These are phyloP conservation scores for Helostoma temminkii DNA, from an alignment of 2,797 vertebrate genomes.

Conservation along the genomic window DNA sequence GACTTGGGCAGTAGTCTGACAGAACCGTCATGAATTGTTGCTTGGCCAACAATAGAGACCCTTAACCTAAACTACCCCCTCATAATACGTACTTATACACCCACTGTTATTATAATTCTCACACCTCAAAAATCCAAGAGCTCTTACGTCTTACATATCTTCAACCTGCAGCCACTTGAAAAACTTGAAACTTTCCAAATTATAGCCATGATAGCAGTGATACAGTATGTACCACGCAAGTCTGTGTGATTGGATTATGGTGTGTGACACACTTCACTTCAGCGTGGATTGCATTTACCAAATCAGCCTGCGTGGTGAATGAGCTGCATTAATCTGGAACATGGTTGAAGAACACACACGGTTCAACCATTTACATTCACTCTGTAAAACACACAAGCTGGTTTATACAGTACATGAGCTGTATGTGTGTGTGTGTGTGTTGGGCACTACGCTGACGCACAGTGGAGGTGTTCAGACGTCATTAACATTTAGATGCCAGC, in stretches of 20 bases:
- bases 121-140: neutral
- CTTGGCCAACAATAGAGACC: neutral
- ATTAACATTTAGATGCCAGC: constrained; percentile 47
- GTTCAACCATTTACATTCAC: neutral
- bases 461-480: constrained; percentile 50
- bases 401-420: neutral
- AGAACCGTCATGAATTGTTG: neutral
- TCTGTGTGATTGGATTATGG: constrained; percentile 10
- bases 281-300: constrained; percentile 7
- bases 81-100: neutral
- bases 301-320: constrained; percentile 19
- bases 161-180: constrained; percentile 4
- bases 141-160: neutral
- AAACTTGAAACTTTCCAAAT: constrained; percentile 19
- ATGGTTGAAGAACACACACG: constrained; percentile 1
- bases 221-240: neutral
- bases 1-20: neutral
- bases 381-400: neutral
- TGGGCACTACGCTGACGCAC: constrained; percentile 27
- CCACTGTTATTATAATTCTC: neutral
- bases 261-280: constrained; percentile 16
- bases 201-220: neutral
- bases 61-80: neutral
- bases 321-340: neutral
- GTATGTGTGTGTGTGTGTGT: constrained; percentile 1